Conservation (phyloP, 2,797 vertebrate genomes). For the Ambastaia sidthimunki region DNA sequence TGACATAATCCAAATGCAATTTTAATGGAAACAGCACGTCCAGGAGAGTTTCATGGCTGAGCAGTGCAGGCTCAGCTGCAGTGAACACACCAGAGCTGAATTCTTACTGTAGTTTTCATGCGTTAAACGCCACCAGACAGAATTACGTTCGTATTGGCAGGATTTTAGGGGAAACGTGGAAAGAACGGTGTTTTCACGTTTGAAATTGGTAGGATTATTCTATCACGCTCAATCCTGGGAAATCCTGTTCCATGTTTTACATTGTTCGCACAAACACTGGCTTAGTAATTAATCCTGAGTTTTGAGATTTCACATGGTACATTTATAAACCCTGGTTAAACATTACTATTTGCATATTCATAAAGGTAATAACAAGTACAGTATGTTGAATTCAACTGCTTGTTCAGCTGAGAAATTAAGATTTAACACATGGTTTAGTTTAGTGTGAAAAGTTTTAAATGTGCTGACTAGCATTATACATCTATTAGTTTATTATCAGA, state of each 20-base stretch:
- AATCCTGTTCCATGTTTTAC: slow-evolving; percentile 1
- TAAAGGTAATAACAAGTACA: background rate
- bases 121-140: background rate
- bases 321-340: background rate
- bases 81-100: background rate
- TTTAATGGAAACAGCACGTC: slow-evolving; percentile 81
- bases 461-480: no score
- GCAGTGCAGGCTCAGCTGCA: slow-evolving; percentile 46
- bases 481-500: no score
- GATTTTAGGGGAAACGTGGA: background rate
- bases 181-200: background rate
- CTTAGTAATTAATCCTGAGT: background rate
- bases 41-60: slow-evolving; percentile 59
- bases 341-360: background rate
- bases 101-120: slow-evolving; percentile 9
- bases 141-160: background rate
- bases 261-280: background rate
- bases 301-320: background rate
- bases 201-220: background rate
- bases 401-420: background rate
- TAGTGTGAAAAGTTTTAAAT: no score
- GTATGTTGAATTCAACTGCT: background rate
- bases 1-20: slow-evolving; percentile 79
- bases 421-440: background rate
- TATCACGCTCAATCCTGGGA: background rate